Percentiles rank a stretch among this genome's conserved stretches.
Conservation (phyloP, 2,113 vertebrate genomes). For the Ceyx cyanopectus region DNA sequence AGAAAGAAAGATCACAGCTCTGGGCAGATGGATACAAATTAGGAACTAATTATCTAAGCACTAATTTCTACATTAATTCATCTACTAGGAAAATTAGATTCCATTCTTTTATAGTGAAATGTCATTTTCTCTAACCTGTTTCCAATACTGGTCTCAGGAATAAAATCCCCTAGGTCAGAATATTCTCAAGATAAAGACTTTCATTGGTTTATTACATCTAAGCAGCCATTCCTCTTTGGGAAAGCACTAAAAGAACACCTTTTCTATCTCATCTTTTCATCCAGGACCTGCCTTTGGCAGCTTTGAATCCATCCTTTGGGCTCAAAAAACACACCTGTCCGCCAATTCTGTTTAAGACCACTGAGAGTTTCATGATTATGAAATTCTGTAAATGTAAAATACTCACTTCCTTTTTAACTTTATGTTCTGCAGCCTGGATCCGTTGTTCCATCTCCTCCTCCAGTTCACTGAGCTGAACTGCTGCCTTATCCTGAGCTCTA, state of each 20-base stretch:
- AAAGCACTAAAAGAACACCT: background rate
- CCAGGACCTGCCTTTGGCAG: background rate
- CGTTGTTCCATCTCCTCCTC: conserved; percentile 98
- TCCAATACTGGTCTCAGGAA: background rate
- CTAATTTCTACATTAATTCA: background rate
- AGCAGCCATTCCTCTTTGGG: background rate
- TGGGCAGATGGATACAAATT: background rate
- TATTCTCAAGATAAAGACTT: background rate
- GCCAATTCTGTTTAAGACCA: background rate
- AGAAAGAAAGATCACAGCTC: too few species aligned
- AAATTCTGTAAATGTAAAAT: background rate
- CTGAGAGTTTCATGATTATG: background rate
- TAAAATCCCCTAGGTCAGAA: background rate
- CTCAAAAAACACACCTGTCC: background rate
- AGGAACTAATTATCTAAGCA: background rate
- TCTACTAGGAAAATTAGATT: background rate
- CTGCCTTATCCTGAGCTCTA: conserved; percentile 95
- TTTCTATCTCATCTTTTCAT: background rate
- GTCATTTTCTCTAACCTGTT: background rate
- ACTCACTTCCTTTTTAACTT: conserved; percentile 87
- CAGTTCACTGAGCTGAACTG: conserved; percentile 91
- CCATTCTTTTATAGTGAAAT: background rate
- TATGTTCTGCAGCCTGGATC: conserved; percentile 87
- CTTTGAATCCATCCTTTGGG: background rate
- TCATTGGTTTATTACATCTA: background rate